Evolutionary conservation across 2,888 invertebrate genomes (phyloP), one percentile per base, ranked within the genome.

Genomic region (Parapristionchus giblindavisi): DNA sequence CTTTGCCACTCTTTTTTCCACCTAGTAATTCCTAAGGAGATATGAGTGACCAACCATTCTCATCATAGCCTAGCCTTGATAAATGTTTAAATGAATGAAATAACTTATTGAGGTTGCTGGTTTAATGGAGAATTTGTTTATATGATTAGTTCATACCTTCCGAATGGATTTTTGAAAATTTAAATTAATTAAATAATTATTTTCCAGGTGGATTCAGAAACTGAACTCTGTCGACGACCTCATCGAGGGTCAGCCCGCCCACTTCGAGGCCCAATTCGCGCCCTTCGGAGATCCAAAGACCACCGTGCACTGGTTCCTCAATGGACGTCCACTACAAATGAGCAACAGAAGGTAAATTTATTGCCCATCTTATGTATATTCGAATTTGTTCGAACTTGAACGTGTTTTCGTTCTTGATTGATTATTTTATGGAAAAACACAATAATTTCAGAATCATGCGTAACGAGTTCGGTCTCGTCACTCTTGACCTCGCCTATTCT

Each of bases 401-500:
- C n/a, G n/a, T n/a, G n/a, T n/a, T n/a, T n/a, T n/a, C n/a, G n/a
- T n/a, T n/a, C n/a, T n/a, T n/a, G n/a, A n/a, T n/a, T n/a, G n/a
- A n/a, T n/a, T n/a, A n/a, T n/a, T n/a, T n/a, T n/a, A n/a, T 56
- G 56, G 6, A 17, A 21, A 56, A 24, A 17, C 8, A 56, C 24
- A 8, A 56, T 89, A 38, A 29, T 43, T 61, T 34, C 63, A 66
- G 63, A 27, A 38, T 65, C 32, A 36, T 75, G 38, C 74, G 93
- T 93, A 65, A 94, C 87, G 97, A 99, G 89, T 97, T 99, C 89
- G 97, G 98, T 75, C 94, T 94, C 86, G 94, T 97, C 5, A 93
- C 95, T 27, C 90, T 99, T 84, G 95, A 96, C 87, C 92, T 96
- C 78, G 92, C 91, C 76, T 93, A 94, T 85, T 92, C 93, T 0